phyloP scores from a whole-genome alignment of 2,113 vertebrate species.

The Seriola aureovittata region DNA sequence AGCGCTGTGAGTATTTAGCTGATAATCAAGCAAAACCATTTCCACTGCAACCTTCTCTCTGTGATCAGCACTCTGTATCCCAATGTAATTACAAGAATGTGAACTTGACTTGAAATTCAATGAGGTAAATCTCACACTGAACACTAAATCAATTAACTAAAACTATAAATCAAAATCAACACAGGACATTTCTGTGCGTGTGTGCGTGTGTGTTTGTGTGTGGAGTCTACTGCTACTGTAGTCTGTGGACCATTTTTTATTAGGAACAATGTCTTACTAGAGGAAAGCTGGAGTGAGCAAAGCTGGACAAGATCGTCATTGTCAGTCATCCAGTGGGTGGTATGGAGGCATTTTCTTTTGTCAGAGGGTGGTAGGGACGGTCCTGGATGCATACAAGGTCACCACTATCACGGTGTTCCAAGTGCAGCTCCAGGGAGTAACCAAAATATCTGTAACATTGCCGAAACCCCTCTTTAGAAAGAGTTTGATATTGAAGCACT shows the following conservation, averaged over 20 bases:
- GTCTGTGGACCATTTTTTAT: conserved; percentile 7
- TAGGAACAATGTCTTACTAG: not conserved
- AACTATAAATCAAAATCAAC: not conserved
- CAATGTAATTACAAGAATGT: not conserved
- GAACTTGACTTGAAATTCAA: not conserved
- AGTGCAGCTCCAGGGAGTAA: conserved; percentile 36
- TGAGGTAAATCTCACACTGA: not conserved
- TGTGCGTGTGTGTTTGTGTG: too few species aligned
- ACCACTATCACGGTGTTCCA: conserved; percentile 29
- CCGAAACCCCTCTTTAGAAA: conserved; percentile 11
- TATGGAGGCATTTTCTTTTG: conserved; percentile 14
- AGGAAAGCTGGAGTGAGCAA: not conserved
- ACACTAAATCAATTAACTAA: not conserved
- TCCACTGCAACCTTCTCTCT: not conserved
- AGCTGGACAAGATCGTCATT: conserved; percentile 4
- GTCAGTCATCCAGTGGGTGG: conserved; percentile 19
- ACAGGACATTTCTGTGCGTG: too few species aligned
- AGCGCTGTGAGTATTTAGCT: not conserved
- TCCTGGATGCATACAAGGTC: conserved; percentile 30
- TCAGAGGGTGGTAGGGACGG: not conserved
- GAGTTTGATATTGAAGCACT: conserved; percentile 14
- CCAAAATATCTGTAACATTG: conserved; percentile 52
- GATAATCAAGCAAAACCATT: conserved; percentile 1
- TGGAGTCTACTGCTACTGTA: not conserved
- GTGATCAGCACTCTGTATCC: not conserved